Conservation (phyloP, 2,888 invertebrate genomes). For the Lithosia quadra region DNA sequence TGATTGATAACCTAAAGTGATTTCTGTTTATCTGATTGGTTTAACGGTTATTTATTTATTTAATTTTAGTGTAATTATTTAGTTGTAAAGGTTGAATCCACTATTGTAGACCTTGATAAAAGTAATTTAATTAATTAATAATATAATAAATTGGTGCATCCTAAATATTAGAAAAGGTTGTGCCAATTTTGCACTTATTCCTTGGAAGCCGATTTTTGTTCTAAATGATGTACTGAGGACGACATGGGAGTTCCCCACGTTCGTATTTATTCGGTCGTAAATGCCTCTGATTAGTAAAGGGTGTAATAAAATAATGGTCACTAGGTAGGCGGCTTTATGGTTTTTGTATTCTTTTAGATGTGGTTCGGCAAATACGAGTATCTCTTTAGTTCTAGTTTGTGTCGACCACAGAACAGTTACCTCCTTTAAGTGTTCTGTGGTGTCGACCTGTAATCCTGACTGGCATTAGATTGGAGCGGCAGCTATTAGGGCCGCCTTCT, state of each 20-base stretch:
- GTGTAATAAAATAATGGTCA: background rate
- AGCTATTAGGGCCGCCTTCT: background rate
- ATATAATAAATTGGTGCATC: background rate
- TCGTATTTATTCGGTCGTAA: background rate
- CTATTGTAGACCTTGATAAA: background rate
- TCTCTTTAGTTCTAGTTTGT: too few species aligned
- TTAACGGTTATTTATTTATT: slow-evolving; percentile 1
- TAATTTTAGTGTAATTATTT: background rate
- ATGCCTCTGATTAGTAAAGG: background rate
- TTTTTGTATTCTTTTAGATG: background rate
- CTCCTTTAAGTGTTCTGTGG: too few species aligned
- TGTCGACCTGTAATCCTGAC: background rate
- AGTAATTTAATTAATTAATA: background rate
- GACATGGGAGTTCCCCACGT: background rate
- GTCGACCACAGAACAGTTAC: too few species aligned
- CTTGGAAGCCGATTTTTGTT: background rate
- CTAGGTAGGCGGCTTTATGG: background rate
- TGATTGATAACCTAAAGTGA: background rate
- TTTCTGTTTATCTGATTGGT: background rate
- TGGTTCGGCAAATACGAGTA: background rate
- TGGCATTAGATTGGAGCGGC: background rate
- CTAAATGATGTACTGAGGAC: background rate
- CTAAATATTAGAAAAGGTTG: background rate
- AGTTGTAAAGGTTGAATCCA: background rate
- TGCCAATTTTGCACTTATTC: background rate